Evolutionary conservation across 2,113 vertebrate genomes (phyloP).

Genomic region (Gobiocypris rarus): DNA sequence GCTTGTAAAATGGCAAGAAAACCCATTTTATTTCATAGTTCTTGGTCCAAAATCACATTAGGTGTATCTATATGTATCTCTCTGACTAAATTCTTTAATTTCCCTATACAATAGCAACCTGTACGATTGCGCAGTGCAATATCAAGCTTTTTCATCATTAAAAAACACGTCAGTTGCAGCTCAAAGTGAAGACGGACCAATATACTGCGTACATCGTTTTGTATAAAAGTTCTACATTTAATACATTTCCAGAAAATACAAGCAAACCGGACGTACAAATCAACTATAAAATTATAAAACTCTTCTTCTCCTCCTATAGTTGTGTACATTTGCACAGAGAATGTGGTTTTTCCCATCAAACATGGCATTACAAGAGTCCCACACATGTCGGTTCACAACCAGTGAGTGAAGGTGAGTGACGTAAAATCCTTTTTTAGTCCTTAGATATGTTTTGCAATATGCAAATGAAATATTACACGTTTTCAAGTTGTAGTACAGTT

Average conservation of each 20-base stretch:
- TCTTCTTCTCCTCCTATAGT: slow-evolving; percentile 34
- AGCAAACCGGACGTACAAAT: slow-evolving; percentile 61
- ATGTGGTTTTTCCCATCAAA: slow-evolving; percentile 30
- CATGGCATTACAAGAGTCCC: slow-evolving; percentile 1
- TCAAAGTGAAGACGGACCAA: slow-evolving; percentile 35
- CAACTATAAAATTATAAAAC: slow-evolving; percentile 68
- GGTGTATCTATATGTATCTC: background rate
- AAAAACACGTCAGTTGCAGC: background rate
- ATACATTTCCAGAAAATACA: slow-evolving; percentile 62
- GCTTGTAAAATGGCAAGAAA: slow-evolving; percentile 34
- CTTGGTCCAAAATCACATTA: slow-evolving; percentile 38
- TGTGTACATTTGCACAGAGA: slow-evolving; percentile 51
- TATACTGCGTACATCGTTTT: slow-evolving; percentile 38
- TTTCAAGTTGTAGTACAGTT: slow-evolving; percentile 22
- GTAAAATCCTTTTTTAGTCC: background rate
- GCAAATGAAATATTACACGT: background rate
- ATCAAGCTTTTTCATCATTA: background rate
- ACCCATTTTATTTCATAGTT: slow-evolving; percentile 41
- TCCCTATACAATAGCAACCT: slow-evolving; percentile 7
- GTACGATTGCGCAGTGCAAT: slow-evolving; percentile 15
- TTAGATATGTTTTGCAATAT: background rate
- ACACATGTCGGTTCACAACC: background rate
- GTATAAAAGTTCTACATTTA: slow-evolving; percentile 64
- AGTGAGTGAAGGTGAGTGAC: slow-evolving; percentile 13
- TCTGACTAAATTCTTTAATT: background rate